These are phyloP conservation scores for Drosophila biarmipes DNA, from an alignment of 1,140 invertebrate species.

Conservation along the genomic window DNA sequence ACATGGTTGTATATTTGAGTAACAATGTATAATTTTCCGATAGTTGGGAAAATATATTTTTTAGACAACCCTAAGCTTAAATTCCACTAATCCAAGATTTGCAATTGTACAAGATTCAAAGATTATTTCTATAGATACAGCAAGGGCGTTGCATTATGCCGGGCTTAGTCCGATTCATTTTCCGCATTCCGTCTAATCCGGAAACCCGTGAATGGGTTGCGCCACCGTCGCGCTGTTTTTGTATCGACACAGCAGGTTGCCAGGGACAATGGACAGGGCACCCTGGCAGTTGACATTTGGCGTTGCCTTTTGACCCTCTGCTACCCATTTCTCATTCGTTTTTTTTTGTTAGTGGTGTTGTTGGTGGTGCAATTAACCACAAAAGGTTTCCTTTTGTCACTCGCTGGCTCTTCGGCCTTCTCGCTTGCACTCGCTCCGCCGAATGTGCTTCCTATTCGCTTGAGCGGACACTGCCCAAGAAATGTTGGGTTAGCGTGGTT, in stretches of 20 bases:
- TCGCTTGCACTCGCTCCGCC: neutral
- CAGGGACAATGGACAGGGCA: slow-evolving; percentile 33
- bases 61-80: too few species aligned
- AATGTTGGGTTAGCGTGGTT: slow-evolving; percentile 20
- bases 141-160: neutral
- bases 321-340: slow-evolving; percentile 8
- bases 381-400: slow-evolving; percentile 80
- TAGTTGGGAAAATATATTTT: too few species aligned
- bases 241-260: slow-evolving; percentile 49
- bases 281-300: slow-evolving; percentile 76
- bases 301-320: slow-evolving; percentile 64
- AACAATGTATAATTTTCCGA: too few species aligned
- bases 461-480: slow-evolving; percentile 43
- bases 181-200: slow-evolving; percentile 26
- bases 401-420: slow-evolving; percentile 18
- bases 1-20: too few species aligned
- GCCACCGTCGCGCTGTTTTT: slow-evolving; percentile 27
- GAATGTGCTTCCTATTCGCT: slow-evolving; percentile 19
- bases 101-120: neutral
- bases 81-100: neutral
- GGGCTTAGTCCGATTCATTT: neutral
- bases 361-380: slow-evolving; percentile 75
- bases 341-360: slow-evolving; percentile 11
- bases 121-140: neutral
- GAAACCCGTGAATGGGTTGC: slow-evolving; percentile 27